phyloP scores from a whole-genome alignment of 2,797 vertebrate genomes.

The Dendrocincla tyrannina region DNA sequence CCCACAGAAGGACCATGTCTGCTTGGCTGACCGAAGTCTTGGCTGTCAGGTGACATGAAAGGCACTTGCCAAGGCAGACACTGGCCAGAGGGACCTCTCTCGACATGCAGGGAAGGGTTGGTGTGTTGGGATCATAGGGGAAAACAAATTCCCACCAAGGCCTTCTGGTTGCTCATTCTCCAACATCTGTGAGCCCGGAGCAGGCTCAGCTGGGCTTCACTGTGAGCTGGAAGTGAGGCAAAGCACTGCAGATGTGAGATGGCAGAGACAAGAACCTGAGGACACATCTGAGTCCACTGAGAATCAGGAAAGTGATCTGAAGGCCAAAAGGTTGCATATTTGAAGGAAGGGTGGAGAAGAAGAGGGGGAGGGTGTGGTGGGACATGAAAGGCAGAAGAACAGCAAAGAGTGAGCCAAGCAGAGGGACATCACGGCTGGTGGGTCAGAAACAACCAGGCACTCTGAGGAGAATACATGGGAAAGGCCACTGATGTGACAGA shows the following conservation, averaged over 20 bases:
- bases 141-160: background rate
- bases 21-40: background rate
- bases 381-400: background rate
- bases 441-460: background rate
- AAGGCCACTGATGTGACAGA: background rate
- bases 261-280: background rate
- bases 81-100: background rate
- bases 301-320: background rate
- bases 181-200: background rate
- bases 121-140: fast-evolving
- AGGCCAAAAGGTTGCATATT: background rate
- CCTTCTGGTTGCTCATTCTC: background rate
- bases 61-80: background rate
- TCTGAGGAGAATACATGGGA: background rate
- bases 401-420: background rate
- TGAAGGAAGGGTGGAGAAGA: background rate
- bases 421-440: background rate
- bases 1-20: background rate
- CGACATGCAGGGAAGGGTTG: background rate
- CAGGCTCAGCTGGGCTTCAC: fast-evolving
- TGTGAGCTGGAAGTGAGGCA: background rate
- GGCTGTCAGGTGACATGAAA: background rate
- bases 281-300: background rate
- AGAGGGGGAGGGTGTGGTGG: background rate
- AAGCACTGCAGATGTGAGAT: background rate